These are phyloP conservation scores for Acanthopagrus latus DNA, from an alignment of 2,797 vertebrate genomes.

Conservation along the genomic window DNA sequence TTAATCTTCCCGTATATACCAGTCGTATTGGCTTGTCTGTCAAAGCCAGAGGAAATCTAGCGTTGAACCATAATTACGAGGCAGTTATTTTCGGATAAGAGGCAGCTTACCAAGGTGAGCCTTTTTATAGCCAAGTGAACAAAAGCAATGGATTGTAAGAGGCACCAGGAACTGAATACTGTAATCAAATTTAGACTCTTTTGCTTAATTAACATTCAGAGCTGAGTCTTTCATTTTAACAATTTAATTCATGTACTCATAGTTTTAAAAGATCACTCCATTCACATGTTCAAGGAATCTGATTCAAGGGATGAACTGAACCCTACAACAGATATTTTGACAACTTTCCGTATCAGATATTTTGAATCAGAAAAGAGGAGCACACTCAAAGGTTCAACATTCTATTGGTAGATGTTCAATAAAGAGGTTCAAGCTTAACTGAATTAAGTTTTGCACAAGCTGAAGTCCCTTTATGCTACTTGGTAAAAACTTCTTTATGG, in stretches of 20 bases:
- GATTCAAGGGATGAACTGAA: background rate
- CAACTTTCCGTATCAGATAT: background rate
- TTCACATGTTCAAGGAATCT: background rate
- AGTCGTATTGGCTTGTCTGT: slow-evolving; percentile 16
- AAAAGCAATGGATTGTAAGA: slow-evolving; percentile 23
- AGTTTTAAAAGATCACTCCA: background rate
- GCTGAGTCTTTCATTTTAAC: background rate
- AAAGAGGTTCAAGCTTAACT: background rate
- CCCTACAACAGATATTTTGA: background rate
- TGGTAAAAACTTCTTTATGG: background rate
- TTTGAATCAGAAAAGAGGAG: background rate
- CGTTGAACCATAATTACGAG: slow-evolving; percentile 65
- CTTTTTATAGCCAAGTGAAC: slow-evolving; percentile 37
- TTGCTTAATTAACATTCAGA: slow-evolving; percentile 29
- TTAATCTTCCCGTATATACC: slow-evolving; percentile 41
- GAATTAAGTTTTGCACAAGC: background rate
- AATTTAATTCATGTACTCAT: background rate
- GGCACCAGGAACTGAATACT: slow-evolving; percentile 17
- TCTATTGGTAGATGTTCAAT: slow-evolving; percentile 21
- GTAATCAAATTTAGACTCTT: slow-evolving; percentile 25
- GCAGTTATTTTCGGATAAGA: slow-evolving; percentile 68
- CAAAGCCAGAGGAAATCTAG: slow-evolving; percentile 63
- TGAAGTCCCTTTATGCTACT: background rate
- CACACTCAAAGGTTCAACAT: slow-evolving; percentile 9
- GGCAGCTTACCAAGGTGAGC: slow-evolving; percentile 48